phyloP scores from a whole-genome alignment of 2,888 invertebrate genomes.

The Sminthurides aquaticus region DNA sequence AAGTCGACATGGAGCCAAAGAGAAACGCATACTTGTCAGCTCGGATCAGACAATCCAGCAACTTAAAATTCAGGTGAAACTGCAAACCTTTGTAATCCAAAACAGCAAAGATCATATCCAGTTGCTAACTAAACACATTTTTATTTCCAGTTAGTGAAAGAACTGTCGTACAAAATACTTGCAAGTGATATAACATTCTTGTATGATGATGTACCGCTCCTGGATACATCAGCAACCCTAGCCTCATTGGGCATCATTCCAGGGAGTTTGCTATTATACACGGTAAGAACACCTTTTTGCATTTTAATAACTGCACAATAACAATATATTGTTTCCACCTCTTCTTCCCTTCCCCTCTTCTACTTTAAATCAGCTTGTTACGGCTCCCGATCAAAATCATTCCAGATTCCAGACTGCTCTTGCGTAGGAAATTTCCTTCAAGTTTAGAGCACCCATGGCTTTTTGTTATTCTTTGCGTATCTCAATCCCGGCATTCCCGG shows the following conservation, averaged over 20 bases:
- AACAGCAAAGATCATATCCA: background rate
- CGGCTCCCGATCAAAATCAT: too few relatives aligned
- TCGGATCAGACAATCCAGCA: constrained; percentile 9
- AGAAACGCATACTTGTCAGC: constrained; percentile 6
- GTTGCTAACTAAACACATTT: background rate
- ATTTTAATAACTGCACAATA: background rate
- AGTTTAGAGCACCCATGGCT: too few relatives aligned
- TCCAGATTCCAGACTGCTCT: too few relatives aligned
- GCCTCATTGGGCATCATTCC: constrained; percentile 45
- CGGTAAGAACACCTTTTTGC: background rate
- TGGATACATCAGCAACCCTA: constrained; percentile 45
- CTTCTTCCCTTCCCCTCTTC: background rate
- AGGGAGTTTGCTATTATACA: background rate
- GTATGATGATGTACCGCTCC: constrained; percentile 44
- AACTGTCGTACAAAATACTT: constrained; percentile 46
- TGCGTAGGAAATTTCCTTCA: too few relatives aligned
- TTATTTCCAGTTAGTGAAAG: constrained; percentile 46
- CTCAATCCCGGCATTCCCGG: too few relatives aligned
- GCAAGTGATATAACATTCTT: constrained; percentile 49
- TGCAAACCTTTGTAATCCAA: background rate
- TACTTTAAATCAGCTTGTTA: background rate
- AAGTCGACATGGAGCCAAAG: constrained; percentile 8
- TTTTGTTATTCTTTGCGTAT: too few relatives aligned
- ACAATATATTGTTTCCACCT: too few relatives aligned
- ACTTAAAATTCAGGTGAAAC: constrained; percentile 4